Conservation (phyloP, 2,888 invertebrate genomes). For the Drosophila quinaria region DNA sequence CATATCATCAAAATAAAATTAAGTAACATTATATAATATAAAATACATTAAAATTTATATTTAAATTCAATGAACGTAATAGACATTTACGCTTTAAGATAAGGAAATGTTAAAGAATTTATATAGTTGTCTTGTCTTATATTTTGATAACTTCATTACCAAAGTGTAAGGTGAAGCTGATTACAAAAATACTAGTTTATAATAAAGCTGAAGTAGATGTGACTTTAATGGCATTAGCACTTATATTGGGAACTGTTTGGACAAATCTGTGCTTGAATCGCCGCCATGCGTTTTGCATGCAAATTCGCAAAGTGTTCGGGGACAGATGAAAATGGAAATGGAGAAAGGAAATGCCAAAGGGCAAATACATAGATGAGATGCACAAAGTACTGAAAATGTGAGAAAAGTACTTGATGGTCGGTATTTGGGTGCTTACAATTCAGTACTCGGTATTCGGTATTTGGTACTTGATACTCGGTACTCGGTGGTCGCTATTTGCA, state of each 20-base stretch:
- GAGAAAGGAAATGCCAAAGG: conserved; percentile 40
- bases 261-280: conserved; percentile 37
- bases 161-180: background rate
- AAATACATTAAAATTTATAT: no score
- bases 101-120: no score
- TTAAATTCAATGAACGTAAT: no score
- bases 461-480: conserved; percentile 3
- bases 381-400: conserved; percentile 43
- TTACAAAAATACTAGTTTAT: background rate
- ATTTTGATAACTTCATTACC: background rate
- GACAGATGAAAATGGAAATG: conserved; percentile 8
- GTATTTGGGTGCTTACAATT: conserved; percentile 2
- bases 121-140: background rate
- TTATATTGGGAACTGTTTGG: conserved; percentile 4
- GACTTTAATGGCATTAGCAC: conserved; percentile 5
- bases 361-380: conserved; percentile 45
- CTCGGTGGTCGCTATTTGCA: conserved; percentile 39
- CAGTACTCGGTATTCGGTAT: conserved; percentile 2
- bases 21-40: no score
- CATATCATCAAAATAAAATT: no score
- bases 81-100: no score
- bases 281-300: conserved; percentile 30
- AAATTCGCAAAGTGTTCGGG: conserved; percentile 18
- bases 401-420: conserved; percentile 30
- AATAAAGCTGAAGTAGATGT: conserved; percentile 1